These are phyloP conservation scores for Apogon talboti DNA, from an alignment of 2,797 vertebrate species.

Conservation along the genomic window DNA sequence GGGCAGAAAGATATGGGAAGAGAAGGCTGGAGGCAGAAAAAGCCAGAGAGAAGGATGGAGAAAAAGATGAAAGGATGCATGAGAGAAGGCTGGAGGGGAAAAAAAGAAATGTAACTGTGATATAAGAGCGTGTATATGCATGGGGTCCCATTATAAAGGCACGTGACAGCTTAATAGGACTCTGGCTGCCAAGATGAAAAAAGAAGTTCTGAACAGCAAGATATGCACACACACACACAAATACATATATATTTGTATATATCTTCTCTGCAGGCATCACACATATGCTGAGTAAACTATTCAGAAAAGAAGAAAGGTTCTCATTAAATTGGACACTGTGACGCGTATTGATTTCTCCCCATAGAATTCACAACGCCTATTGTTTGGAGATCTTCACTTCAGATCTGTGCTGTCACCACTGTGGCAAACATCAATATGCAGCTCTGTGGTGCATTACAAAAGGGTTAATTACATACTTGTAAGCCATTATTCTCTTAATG, in stretches of 20 bases:
- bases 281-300: conserved; percentile 67
- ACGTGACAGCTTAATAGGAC: conserved; percentile 57
- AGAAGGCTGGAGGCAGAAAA: conserved; percentile 65
- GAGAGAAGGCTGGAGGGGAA: conserved; percentile 55
- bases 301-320: conserved; percentile 67
- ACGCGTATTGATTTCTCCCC: conserved; percentile 74
- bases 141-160: conserved; percentile 54
- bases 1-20: conserved; percentile 61
- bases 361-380: conserved; percentile 62
- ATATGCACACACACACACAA: conserved; percentile 11
- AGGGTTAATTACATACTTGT: conserved; percentile 76
- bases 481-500: conserved; percentile 71
- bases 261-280: conserved; percentile 33
- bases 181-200: conserved; percentile 43
- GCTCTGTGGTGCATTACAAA: conserved; percentile 58
- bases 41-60: conserved; percentile 53
- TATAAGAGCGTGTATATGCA: conserved; percentile 62
- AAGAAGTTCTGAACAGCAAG: conserved; percentile 30
- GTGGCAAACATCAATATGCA: conserved; percentile 66
- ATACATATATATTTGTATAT: conserved; percentile 4
- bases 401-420: conserved; percentile 57
- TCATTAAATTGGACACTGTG: conserved; percentile 71
- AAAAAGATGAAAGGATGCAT: conserved; percentile 63
- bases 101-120: conserved; percentile 62
- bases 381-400: conserved; percentile 69